These are phyloP conservation scores for Scolopax rusticola DNA, from an alignment of 2,797 vertebrate genomes.

Conservation along the genomic window DNA sequence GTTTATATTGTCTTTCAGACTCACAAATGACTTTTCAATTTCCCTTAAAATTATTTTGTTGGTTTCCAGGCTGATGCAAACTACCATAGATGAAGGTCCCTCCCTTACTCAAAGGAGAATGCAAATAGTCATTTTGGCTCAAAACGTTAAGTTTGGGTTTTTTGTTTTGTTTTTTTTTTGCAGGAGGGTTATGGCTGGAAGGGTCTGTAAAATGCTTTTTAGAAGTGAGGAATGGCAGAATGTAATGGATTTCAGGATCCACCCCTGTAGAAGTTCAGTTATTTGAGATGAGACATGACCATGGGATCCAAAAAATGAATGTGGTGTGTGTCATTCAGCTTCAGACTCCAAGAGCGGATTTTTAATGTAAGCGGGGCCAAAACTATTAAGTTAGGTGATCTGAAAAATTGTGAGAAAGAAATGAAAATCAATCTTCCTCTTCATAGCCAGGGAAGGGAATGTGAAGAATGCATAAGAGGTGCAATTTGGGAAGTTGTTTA, in stretches of 20 bases:
- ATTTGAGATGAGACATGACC: neutral
- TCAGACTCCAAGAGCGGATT: neutral
- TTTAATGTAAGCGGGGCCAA: neutral
- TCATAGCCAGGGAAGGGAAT: neutral
- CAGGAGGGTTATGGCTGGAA: neutral
- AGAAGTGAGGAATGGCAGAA: neutral
- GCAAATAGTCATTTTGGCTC: neutral
- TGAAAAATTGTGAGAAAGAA: conserved; percentile 12
- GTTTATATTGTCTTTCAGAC: neutral
- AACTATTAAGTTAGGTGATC: neutral
- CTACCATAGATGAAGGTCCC: neutral
- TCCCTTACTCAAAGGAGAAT: neutral
- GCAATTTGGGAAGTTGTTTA: neutral
- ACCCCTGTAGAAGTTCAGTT: neutral
- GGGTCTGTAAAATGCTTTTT: neutral
- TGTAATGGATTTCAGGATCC: neutral
- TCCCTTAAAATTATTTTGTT: neutral
- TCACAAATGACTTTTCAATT: neutral
- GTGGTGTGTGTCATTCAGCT: neutral
- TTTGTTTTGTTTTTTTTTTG: neutral
- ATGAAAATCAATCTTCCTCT: neutral
- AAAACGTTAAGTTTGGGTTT: too few relatives aligned
- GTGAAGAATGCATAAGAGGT: neutral
- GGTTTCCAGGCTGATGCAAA: neutral
- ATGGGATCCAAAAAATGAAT: neutral